Evolutionary conservation across 2,113 vertebrate species (phyloP).

Genomic region (Ia io): DNA sequence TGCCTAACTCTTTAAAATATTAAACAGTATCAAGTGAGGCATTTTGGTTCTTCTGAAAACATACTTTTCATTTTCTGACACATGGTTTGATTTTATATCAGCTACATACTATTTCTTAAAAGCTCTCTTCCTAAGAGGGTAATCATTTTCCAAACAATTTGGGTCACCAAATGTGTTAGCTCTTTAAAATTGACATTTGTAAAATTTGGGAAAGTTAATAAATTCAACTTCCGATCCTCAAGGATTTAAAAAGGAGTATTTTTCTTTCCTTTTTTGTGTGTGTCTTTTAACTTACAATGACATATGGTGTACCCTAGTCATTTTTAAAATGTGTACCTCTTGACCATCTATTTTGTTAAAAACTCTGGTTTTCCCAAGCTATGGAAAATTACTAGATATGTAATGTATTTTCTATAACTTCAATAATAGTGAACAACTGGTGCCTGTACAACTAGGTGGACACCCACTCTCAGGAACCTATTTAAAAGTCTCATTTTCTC

Average conservation of each 20-base stretch:
- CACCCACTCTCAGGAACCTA: too few species aligned
- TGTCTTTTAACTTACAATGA: slow-evolving; percentile 37
- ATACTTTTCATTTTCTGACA: background rate
- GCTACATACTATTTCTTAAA: background rate
- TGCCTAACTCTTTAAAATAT: slow-evolving; percentile 34
- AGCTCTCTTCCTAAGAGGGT: background rate
- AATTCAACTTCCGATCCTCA: slow-evolving; percentile 30
- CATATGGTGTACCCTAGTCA: background rate
- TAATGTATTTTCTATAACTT: background rate
- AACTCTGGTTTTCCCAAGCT: slow-evolving; percentile 10
- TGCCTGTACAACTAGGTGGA: too few species aligned
- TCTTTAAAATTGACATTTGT: slow-evolving; percentile 23
- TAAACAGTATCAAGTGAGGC: slow-evolving; percentile 21
- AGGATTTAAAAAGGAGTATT: slow-evolving; percentile 19
- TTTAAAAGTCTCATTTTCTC: too few species aligned
- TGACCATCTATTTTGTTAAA: slow-evolving; percentile 28
- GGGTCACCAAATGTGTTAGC: background rate
- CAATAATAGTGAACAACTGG: slow-evolving; percentile 23
- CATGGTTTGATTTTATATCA: background rate
- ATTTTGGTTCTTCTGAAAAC: slow-evolving; percentile 60
- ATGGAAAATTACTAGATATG: slow-evolving; percentile 12
- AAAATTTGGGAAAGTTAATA: slow-evolving; percentile 47
- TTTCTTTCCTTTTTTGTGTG: background rate
- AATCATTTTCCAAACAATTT: background rate
- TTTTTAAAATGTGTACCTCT: background rate